phyloP scores from a whole-genome alignment of 1,140 invertebrate species.

The Drosophila murphyi region DNA sequence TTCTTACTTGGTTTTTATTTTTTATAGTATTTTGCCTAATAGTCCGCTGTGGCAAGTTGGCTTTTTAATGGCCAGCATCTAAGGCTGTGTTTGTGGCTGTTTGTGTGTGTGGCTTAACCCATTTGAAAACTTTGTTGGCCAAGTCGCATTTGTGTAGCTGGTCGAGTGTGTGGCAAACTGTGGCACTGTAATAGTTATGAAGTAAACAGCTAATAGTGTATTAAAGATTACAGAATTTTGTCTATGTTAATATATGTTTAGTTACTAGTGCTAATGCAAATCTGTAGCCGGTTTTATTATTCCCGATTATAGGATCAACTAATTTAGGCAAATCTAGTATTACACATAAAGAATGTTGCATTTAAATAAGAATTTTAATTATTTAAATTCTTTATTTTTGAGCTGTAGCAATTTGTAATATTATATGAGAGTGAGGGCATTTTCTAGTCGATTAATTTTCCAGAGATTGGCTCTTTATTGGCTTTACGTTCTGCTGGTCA shows the following conservation, averaged over 20 bases:
- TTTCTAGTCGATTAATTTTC: background rate
- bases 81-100: slow-evolving; percentile 44
- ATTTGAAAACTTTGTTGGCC: slow-evolving; percentile 67
- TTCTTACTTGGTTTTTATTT: background rate
- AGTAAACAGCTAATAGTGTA: too few relatives aligned
- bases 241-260: too few relatives aligned
- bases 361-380: too few relatives aligned
- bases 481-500: slow-evolving; percentile 28
- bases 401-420: too few relatives aligned
- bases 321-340: too few relatives aligned
- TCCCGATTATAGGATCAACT: too few relatives aligned
- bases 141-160: slow-evolving; percentile 32
- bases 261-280: too few relatives aligned
- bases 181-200: background rate
- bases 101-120: slow-evolving; percentile 49
- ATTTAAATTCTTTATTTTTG: too few relatives aligned
- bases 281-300: too few relatives aligned
- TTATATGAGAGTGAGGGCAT: background rate
- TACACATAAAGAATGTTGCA: too few relatives aligned
- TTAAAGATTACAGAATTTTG: too few relatives aligned
- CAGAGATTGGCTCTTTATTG: slow-evolving; percentile 1
- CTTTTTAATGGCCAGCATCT: slow-evolving; percentile 66
- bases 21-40: slow-evolving; percentile 45
- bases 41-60: slow-evolving; percentile 54
- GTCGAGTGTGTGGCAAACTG: slow-evolving; percentile 23